A percentile compares a stretch with the other conserved stretches of the same genome.
Evolutionary conservation across 2,888 invertebrate species (phyloP).

Genomic region (Pristionchus entomophagus): DNA sequence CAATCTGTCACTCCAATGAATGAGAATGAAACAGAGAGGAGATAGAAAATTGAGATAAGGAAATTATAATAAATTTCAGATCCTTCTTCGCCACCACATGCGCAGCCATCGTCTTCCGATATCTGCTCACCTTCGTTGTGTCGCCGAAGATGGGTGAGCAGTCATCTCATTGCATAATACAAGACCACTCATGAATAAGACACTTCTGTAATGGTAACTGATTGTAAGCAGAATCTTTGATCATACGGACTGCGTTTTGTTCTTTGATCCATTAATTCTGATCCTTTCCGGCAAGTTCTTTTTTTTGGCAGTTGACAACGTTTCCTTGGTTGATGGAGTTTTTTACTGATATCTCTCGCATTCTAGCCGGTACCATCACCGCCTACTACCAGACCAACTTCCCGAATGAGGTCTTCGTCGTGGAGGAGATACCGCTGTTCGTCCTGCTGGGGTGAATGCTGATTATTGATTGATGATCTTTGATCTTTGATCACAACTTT

Average conservation of each 20-base stretch:
- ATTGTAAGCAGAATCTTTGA: too few relatives aligned
- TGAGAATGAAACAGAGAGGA: too few relatives aligned
- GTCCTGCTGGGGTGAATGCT: conserved; percentile 87
- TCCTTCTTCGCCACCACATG: conserved; percentile 69
- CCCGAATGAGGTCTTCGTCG: conserved; percentile 89
- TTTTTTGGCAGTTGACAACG: too few relatives aligned
- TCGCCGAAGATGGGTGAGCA: background rate
- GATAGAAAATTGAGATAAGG: background rate
- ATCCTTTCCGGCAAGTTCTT: too few relatives aligned
- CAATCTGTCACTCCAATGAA: too few relatives aligned
- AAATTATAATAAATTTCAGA: background rate
- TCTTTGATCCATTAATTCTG: too few relatives aligned
- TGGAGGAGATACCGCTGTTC: conserved; percentile 93
- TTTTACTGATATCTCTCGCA: too few relatives aligned
- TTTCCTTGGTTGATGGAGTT: too few relatives aligned
- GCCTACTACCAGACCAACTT: conserved; percentile 85
- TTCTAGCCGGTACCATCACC: conserved; percentile 71
- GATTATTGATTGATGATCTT: background rate
- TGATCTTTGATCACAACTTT: background rate
- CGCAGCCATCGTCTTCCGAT: conserved; percentile 85
- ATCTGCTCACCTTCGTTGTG: conserved; percentile 95
- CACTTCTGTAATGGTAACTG: too few relatives aligned
- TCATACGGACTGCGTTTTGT: too few relatives aligned
- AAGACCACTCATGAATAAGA: too few relatives aligned
- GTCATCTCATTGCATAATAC: too few relatives aligned